phyloP scores from a whole-genome alignment of 2,113 vertebrate genomes.

The Centrocercus urophasianus region DNA sequence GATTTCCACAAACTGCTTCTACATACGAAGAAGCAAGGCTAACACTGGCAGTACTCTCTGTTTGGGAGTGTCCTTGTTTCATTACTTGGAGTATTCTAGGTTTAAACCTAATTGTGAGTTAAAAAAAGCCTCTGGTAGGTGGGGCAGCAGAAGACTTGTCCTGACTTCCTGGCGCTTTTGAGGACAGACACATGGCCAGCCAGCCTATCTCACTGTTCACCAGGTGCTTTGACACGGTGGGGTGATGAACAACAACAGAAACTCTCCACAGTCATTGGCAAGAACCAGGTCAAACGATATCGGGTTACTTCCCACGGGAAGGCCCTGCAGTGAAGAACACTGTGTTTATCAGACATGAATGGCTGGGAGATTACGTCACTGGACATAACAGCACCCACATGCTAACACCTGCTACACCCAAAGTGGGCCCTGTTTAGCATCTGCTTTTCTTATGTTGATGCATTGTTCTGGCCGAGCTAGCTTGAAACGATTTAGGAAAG shows the following conservation, averaged over 20 bases:
- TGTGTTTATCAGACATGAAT: slow-evolving; percentile 35
- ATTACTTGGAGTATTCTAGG: neutral
- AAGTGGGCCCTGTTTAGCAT: neutral
- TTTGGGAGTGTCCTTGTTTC: neutral
- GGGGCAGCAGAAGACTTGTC: neutral
- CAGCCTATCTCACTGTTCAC: neutral
- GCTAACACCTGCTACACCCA: slow-evolving; percentile 2
- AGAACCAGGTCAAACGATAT: neutral
- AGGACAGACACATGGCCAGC: neutral
- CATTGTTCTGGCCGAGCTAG: slow-evolving; percentile 46
- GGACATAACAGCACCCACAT: neutral
- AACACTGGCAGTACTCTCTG: neutral
- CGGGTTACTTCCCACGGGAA: slow-evolving; percentile 31
- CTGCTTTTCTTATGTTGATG: slow-evolving; percentile 23
- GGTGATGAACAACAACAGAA: neutral
- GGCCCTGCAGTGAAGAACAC: slow-evolving; percentile 1
- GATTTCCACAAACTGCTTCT: fast-evolving
- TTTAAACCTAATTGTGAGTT: neutral
- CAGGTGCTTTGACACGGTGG: neutral
- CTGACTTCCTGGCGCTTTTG: slow-evolving; percentile 1
- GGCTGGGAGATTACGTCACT: neutral
- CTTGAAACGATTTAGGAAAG: slow-evolving; percentile 18
- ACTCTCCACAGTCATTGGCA: neutral
- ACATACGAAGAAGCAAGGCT: neutral
- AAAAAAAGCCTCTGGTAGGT: neutral